A percentile compares a stretch with the other conserved stretches of the same genome.
phyloP scores from a whole-genome alignment of 2,888 invertebrate species.

The Tortricodes alternella region DNA sequence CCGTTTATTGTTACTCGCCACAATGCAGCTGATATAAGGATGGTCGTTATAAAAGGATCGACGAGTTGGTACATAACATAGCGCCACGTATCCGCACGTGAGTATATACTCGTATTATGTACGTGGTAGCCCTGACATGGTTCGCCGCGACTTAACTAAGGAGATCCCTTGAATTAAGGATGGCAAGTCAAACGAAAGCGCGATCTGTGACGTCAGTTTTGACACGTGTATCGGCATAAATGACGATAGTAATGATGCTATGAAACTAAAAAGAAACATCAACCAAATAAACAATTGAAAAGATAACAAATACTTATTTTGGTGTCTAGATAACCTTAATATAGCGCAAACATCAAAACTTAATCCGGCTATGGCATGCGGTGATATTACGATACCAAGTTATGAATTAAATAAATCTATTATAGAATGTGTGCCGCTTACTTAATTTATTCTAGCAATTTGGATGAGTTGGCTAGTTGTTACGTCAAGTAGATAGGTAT shows the following conservation, averaged over 20 bases:
- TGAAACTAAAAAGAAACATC: not conserved
- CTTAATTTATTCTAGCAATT: no score
- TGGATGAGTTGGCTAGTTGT: no score
- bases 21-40: conserved; percentile 28
- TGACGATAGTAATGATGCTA: not conserved
- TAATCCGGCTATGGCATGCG: no score
- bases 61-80: conserved; percentile 53
- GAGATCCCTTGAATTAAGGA: conserved; percentile 58
- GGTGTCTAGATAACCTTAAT: no score
- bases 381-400: no score
- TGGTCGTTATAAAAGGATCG: conserved; percentile 23
- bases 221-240: conserved; percentile 6
- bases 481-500: no score
- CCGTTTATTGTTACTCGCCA: conserved; percentile 25
- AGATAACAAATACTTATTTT: no score
- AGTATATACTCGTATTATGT: conserved; percentile 36
- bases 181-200: conserved; percentile 19
- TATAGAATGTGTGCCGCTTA: no score
- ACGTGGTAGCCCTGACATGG: conserved; percentile 77
- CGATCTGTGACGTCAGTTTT: conserved; percentile 13
- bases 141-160: conserved; percentile 61
- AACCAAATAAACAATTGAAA: no score
- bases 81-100: conserved; percentile 54
- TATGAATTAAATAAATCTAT: no score
- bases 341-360: no score